phyloP scores from a whole-genome alignment of 1,140 invertebrate genomes.

The Triops cancriformis region DNA sequence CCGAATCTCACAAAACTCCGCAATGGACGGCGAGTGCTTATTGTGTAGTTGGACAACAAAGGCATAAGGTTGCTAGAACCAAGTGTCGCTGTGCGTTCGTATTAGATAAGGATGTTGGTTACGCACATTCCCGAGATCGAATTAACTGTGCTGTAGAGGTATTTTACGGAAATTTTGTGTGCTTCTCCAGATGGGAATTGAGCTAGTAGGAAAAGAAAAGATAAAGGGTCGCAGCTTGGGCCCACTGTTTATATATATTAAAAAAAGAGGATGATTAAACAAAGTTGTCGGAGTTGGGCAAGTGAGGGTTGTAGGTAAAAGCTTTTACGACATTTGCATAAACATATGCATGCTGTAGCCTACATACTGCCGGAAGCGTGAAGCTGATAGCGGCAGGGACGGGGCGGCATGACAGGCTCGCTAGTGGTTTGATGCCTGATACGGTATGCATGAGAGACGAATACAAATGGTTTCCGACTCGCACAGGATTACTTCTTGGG shows the following conservation, averaged over 20 bases:
- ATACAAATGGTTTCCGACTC: background rate
- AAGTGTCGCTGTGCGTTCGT: background rate
- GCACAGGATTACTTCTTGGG: background rate
- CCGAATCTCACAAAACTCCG: background rate
- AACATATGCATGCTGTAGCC: background rate
- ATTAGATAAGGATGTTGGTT: background rate
- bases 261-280: background rate
- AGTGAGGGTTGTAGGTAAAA: background rate
- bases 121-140: background rate
- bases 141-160: background rate
- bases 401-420: background rate
- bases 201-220: no score
- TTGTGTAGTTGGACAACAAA: background rate
- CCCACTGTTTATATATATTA: no score
- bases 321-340: background rate
- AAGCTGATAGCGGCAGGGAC: background rate
- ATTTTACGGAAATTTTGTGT: no score
- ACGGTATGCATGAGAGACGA: background rate
- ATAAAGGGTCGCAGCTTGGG: no score
- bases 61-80: background rate
- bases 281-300: background rate
- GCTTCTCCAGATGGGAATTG: no score
- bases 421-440: constrained; percentile 8
- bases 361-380: background rate
- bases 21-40: background rate